Evolutionary conservation across 2,888 invertebrate genomes (phyloP).

Genomic region (Scaptomyza tumidula): DNA sequence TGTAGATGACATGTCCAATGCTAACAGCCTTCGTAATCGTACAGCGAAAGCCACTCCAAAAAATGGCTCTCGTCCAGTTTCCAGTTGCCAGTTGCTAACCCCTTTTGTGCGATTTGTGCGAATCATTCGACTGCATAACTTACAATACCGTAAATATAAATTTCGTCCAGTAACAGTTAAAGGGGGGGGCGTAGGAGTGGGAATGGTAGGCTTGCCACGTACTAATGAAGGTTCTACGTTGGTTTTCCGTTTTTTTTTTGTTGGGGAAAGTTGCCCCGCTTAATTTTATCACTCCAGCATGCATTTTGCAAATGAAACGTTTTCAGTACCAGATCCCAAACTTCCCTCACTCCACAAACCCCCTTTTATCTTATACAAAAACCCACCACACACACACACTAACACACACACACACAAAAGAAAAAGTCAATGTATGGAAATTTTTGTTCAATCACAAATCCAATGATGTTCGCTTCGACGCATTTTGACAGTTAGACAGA

Average conservation of each 20-base stretch:
- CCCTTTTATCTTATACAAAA: background rate
- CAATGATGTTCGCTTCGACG: slow-evolving; percentile 84
- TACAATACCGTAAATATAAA: slow-evolving; percentile 82
- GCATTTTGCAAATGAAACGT: slow-evolving; percentile 72
- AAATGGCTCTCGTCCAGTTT: slow-evolving; percentile 22
- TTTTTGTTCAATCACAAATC: slow-evolving; percentile 81
- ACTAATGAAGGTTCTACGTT: slow-evolving; percentile 64
- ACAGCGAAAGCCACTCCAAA: slow-evolving; percentile 82
- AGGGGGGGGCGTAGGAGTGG: background rate
- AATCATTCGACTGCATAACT: slow-evolving; percentile 83
- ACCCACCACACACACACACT: background rate
- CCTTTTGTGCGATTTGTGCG: slow-evolving; percentile 61
- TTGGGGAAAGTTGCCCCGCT: slow-evolving; percentile 17
- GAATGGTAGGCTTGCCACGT: slow-evolving; percentile 15
- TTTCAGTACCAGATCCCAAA: background rate
- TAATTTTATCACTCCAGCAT: slow-evolving; percentile 75
- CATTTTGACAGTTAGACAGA: slow-evolving; percentile 82
- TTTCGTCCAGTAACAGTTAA: slow-evolving; percentile 30
- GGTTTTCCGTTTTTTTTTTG: background rate
- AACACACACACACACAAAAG: slow-evolving; percentile 8
- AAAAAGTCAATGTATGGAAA: slow-evolving; percentile 79
- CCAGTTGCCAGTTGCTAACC: slow-evolving; percentile 31
- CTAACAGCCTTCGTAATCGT: slow-evolving; percentile 77
- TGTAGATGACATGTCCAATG: slow-evolving; percentile 7
- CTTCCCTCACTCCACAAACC: background rate